Evolutionary conservation across 2,797 vertebrate species (phyloP).

Genomic region (Darevskia mixta): DNA sequence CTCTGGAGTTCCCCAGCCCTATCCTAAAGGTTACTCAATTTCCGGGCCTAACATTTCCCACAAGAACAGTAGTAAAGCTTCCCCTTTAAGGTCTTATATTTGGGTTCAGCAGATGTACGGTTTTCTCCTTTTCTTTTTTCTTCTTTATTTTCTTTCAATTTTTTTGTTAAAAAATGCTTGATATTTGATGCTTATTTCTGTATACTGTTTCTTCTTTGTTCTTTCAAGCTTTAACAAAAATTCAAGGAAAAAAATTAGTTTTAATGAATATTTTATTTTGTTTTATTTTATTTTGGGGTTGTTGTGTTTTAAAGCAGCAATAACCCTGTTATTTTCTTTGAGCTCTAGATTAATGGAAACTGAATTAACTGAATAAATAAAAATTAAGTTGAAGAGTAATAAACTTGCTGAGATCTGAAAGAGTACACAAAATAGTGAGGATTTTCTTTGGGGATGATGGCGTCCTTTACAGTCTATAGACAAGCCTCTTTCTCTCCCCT

Average conservation of each 20-base stretch:
- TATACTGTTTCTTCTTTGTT: too few relatives aligned
- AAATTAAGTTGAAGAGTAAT: constrained; percentile 67
- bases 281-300: neutral
- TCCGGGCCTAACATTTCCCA: neutral
- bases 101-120: neutral
- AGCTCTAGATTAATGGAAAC: neutral
- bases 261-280: neutral
- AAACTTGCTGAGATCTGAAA: constrained; percentile 58
- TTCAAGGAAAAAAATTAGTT: neutral
- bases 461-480: constrained; percentile 55
- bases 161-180: too few relatives aligned
- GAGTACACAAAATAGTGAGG: constrained; percentile 56
- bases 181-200: too few relatives aligned
- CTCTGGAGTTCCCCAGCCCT: too few relatives aligned
- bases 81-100: neutral
- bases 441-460: constrained; percentile 28
- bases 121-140: neutral
- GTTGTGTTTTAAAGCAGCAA: too few relatives aligned
- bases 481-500: constrained; percentile 7
- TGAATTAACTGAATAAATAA: neutral
- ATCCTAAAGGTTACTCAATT: neutral
- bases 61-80: neutral
- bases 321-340: neutral
- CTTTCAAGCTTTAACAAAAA: too few relatives aligned
- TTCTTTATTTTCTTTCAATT: too few relatives aligned